Conservation (phyloP, 2,888 invertebrate genomes). For the Andrena haemorrhoa region DNA sequence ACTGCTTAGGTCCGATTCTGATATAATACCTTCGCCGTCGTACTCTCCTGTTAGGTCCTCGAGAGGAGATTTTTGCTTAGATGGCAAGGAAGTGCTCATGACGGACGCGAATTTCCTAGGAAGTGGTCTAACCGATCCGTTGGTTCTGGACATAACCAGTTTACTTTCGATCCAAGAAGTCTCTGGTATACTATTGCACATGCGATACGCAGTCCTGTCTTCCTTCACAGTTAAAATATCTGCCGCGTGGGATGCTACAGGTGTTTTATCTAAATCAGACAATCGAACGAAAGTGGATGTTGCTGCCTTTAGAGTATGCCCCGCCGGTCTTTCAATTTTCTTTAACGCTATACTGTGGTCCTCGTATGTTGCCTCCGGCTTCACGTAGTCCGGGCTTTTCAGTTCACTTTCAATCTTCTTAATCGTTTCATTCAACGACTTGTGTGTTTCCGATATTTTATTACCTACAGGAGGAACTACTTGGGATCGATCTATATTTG, state of each 20-base stretch:
- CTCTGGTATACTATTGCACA: conserved; percentile 90
- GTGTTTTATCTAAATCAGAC: conserved; percentile 91
- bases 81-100: conserved; percentile 81
- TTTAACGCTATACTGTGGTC: conserved; percentile 68
- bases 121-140: conserved; percentile 84
- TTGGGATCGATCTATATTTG: conserved; percentile 59
- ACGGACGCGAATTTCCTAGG: conserved; percentile 77
- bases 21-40: conserved; percentile 82
- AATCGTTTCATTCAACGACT: conserved; percentile 80
- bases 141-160: conserved; percentile 88
- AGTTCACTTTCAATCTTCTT: conserved; percentile 81
- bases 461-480: conserved; percentile 64
- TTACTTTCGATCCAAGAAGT: conserved; percentile 89
- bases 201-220: conserved; percentile 85
- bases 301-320: conserved; percentile 83
- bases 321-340: conserved; percentile 82
- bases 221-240: conserved; percentile 73
- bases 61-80: conserved; percentile 81
- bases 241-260: conserved; percentile 85
- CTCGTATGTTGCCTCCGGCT: conserved; percentile 52
- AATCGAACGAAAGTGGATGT: conserved; percentile 89
- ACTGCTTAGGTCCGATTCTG: conserved; percentile 85
- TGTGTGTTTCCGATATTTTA: conserved; percentile 79
- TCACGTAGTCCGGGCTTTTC: conserved; percentile 73
- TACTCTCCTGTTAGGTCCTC: conserved; percentile 79